A percentile compares a stretch with the other conserved stretches of the same genome.
These are phyloP conservation scores for Yponomeuta cagnagella DNA, from an alignment of 2,888 invertebrate genomes.

Conservation along the genomic window DNA sequence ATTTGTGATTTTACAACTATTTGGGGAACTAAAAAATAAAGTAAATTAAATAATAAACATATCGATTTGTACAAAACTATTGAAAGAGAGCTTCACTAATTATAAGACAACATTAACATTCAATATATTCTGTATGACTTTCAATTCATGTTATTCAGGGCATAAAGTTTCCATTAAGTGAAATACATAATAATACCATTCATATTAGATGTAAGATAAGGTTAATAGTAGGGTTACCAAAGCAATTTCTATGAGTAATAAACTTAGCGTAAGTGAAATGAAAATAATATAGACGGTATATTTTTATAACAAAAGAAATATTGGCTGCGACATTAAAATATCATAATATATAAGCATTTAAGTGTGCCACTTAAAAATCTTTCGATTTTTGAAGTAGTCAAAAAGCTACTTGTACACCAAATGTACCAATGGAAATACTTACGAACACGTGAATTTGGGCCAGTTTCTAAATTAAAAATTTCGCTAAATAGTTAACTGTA, in stretches of 20 bases:
- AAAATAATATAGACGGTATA: slow-evolving; percentile 41
- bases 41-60: slow-evolving; percentile 31
- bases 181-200: not conserved
- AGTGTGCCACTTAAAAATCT: not conserved
- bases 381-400: too few relatives aligned
- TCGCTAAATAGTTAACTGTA: too few relatives aligned
- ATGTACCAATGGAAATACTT: too few relatives aligned
- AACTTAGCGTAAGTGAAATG: slow-evolving; percentile 30
- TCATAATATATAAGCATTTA: not conserved
- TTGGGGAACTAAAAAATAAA: slow-evolving; percentile 13
- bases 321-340: not conserved
- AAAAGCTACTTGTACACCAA: too few relatives aligned
- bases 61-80: slow-evolving; percentile 51
- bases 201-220: slow-evolving; percentile 10
- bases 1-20: slow-evolving; percentile 31
- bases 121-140: not conserved
- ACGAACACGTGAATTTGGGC: too few relatives aligned
- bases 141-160: too few relatives aligned
- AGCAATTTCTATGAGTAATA: slow-evolving; percentile 48
- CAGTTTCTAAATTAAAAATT: too few relatives aligned
- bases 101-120: not conserved
- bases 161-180: not conserved
- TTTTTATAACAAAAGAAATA: slow-evolving; percentile 44
- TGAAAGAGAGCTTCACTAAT: slow-evolving; percentile 13
- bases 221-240: slow-evolving; percentile 61